phyloP scores from a whole-genome alignment of 2,113 vertebrate species.

The Microcebus ravelobensis region DNA sequence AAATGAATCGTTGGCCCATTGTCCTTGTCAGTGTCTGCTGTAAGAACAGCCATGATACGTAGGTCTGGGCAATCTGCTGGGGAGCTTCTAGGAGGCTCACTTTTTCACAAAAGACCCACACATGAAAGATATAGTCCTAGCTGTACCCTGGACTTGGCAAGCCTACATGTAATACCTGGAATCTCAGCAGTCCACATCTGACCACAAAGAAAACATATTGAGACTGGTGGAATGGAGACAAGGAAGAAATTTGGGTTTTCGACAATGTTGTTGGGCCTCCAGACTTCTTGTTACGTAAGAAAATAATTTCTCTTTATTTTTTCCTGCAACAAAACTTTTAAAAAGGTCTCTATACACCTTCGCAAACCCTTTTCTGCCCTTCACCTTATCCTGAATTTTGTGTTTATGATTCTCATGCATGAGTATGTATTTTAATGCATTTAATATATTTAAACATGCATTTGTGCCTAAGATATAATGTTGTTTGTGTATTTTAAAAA shows the following conservation, averaged over 20 bases:
- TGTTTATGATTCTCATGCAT: background rate
- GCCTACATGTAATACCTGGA: background rate
- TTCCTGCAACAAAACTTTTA: background rate
- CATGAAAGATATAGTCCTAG: background rate
- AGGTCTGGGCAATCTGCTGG: background rate
- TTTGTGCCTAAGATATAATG: background rate
- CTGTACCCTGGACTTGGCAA: background rate
- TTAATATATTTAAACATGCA: background rate
- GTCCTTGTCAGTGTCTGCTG: background rate
- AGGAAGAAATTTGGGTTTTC: background rate
- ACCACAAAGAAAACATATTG: background rate
- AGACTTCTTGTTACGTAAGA: background rate
- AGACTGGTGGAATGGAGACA: background rate
- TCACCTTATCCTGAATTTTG: background rate
- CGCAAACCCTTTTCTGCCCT: background rate
- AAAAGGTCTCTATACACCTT: background rate
- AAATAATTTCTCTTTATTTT: background rate
- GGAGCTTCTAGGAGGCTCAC: background rate
- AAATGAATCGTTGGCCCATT: background rate
- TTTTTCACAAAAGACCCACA: background rate
- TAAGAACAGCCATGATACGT: background rate
- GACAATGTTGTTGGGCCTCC: background rate
- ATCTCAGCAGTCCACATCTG: background rate
- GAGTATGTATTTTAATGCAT: background rate
- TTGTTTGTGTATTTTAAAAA: background rate